phyloP scores from a whole-genome alignment of 2,113 vertebrate species.

The Paradoxurus hermaphroditus region DNA sequence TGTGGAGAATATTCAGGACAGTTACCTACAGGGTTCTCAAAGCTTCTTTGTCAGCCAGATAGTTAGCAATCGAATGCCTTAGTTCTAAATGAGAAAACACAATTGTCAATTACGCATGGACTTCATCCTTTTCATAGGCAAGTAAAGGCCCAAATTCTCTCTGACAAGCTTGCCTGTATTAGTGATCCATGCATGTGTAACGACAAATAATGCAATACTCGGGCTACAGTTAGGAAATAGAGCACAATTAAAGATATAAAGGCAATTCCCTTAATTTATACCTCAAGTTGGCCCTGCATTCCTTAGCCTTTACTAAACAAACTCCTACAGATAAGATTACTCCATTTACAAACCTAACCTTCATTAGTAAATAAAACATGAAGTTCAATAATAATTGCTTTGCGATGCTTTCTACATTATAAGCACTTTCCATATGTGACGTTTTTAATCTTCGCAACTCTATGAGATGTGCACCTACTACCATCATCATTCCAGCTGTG shows the following conservation, averaged over 20 bases:
- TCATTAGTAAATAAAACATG: not conserved
- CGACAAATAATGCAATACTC: not conserved
- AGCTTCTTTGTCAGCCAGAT: not conserved
- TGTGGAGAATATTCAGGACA: not conserved
- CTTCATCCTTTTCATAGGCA: not conserved
- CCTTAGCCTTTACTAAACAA: not conserved
- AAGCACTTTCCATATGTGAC: not conserved
- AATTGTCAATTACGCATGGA: not conserved
- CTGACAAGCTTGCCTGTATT: not conserved
- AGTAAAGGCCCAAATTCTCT: not conserved
- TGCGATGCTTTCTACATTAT: not conserved
- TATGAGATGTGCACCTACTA: not conserved
- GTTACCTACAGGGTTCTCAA: not conserved
- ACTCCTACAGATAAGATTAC: not conserved
- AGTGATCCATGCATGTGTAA: not conserved
- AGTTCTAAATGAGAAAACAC: not conserved
- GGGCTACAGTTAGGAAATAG: slow-evolving; percentile 6
- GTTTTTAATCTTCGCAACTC: not conserved
- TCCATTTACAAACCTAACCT: not conserved
- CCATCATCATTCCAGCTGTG: not conserved
- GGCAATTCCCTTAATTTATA: not conserved
- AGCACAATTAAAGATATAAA: not conserved
- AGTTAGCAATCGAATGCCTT: not conserved
- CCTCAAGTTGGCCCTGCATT: not conserved
- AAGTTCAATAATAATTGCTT: not conserved